A percentile compares a stretch with the other conserved stretches of the same genome.
phyloP scores from a whole-genome alignment of 2,797 vertebrate species.

The Anolis apletophallus region DNA sequence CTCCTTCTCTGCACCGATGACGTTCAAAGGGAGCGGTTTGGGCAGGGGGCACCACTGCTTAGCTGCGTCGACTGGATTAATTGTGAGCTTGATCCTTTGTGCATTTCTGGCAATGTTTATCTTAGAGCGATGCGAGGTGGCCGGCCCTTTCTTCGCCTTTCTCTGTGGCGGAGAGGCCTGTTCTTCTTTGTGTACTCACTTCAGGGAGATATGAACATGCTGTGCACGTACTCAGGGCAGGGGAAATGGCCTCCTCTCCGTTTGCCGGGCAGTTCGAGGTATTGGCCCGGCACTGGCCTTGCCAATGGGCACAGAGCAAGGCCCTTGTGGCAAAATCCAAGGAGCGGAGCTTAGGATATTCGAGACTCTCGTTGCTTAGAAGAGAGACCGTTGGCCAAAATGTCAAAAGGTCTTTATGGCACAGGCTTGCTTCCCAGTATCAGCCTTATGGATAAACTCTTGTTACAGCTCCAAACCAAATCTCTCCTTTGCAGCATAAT shows the following conservation, averaged over 20 bases:
- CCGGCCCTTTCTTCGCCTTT: background rate
- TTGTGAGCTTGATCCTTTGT: slow-evolving; percentile 41
- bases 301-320: too few relatives aligned
- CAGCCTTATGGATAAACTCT: background rate
- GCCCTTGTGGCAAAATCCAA: background rate
- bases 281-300: background rate
- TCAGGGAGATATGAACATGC: background rate
- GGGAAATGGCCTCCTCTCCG: slow-evolving; percentile 43
- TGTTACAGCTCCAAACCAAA: too few relatives aligned
- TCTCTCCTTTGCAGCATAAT: too few relatives aligned
- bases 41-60: slow-evolving; percentile 27
- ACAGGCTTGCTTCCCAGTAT: background rate
- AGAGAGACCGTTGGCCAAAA: background rate
- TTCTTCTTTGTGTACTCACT: background rate
- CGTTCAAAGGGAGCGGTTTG: background rate
- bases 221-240: slow-evolving; percentile 17
- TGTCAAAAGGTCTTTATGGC: background rate
- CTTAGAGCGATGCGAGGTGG: slow-evolving; percentile 1
- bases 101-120: slow-evolving; percentile 55
- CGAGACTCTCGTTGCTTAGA: background rate
- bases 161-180: slow-evolving; percentile 1
- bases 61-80: slow-evolving; percentile 39
- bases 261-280: background rate
- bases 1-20: slow-evolving; percentile 1
- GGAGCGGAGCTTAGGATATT: background rate